phyloP scores from a whole-genome alignment of 2,888 invertebrate species.

The Archaeoteleia sp. region DNA sequence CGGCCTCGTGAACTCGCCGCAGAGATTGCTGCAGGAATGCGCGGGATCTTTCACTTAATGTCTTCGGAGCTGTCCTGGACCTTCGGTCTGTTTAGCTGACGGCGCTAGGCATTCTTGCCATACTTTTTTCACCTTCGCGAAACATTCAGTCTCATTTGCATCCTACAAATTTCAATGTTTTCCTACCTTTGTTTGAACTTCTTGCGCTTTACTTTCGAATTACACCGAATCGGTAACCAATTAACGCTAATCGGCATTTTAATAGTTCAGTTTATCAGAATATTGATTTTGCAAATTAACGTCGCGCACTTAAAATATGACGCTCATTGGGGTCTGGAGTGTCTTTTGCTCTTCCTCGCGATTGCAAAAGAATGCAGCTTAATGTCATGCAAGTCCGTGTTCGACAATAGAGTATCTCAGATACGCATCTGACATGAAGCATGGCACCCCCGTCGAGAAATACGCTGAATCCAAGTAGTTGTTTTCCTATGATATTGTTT shows the following conservation, averaged over 20 bases:
- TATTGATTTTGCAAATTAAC: too few relatives aligned
- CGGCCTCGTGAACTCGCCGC: constrained; percentile 13
- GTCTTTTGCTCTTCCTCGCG: too few relatives aligned
- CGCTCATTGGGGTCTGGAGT: too few relatives aligned
- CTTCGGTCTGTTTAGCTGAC: constrained; percentile 2
- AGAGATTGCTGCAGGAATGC: constrained; percentile 20
- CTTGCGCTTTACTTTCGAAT: too few relatives aligned
- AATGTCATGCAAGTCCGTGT: constrained; percentile 3
- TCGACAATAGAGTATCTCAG: background rate
- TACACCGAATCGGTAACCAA: too few relatives aligned
- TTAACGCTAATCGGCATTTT: too few relatives aligned
- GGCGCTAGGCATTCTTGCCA: background rate
- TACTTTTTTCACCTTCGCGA: constrained; percentile 1
- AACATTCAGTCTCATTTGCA: constrained; percentile 8
- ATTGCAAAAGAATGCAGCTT: constrained; percentile 1
- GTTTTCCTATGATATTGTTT: background rate
- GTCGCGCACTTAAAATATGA: too few relatives aligned
- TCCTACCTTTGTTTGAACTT: too few relatives aligned
- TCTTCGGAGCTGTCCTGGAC: constrained; percentile 11
- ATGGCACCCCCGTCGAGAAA: constrained; percentile 5
- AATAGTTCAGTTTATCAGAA: too few relatives aligned
- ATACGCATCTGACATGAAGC: constrained; percentile 2
- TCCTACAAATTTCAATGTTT: constrained; percentile 4
- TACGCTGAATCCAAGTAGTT: constrained; percentile 1
- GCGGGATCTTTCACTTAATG: constrained; percentile 13